phyloP scores from a whole-genome alignment of 2,888 invertebrate genomes.

The Plemyria rubiginata region DNA sequence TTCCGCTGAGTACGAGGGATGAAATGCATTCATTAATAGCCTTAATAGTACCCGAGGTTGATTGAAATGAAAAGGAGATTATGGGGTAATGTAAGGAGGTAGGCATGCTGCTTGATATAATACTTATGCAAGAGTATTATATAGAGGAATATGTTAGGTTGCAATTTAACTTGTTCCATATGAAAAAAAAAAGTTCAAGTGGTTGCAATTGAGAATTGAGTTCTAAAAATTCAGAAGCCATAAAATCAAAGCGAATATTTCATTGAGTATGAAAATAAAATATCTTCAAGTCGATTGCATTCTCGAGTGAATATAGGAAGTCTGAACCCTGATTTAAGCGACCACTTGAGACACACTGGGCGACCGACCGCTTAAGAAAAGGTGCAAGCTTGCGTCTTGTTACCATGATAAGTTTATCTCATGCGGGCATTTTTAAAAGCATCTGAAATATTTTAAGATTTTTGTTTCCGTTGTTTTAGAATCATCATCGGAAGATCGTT shows the following conservation, averaged over 20 bases:
- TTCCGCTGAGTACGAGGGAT: constrained; percentile 46
- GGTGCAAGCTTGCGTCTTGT: constrained; percentile 57
- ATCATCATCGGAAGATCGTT: constrained; percentile 73
- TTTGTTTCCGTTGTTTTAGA: constrained; percentile 57
- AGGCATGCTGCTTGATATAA: constrained; percentile 32
- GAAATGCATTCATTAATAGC: constrained; percentile 60
- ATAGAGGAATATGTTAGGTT: neutral
- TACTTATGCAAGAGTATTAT: neutral
- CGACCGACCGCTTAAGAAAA: constrained; percentile 53
- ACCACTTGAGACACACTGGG: constrained; percentile 56
- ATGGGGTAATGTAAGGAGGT: constrained; percentile 1
- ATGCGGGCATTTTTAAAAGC: constrained; percentile 26
- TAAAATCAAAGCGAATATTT: constrained; percentile 25
- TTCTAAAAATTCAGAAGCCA: neutral
- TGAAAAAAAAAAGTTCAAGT: neutral
- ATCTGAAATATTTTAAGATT: neutral
- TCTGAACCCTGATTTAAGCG: constrained; percentile 64
- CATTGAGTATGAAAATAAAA: constrained; percentile 32
- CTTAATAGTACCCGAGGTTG: constrained; percentile 48
- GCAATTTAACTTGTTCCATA: neutral
- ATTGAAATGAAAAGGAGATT: constrained; percentile 48
- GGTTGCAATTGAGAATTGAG: neutral
- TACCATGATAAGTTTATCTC: constrained; percentile 55
- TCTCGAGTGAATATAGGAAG: constrained; percentile 54
- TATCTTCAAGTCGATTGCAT: constrained; percentile 46